Evolutionary conservation across 2,888 invertebrate genomes (phyloP), one percentile per base, ranked within the genome.

Genomic region (Stenolophus ochropezus): DNA sequence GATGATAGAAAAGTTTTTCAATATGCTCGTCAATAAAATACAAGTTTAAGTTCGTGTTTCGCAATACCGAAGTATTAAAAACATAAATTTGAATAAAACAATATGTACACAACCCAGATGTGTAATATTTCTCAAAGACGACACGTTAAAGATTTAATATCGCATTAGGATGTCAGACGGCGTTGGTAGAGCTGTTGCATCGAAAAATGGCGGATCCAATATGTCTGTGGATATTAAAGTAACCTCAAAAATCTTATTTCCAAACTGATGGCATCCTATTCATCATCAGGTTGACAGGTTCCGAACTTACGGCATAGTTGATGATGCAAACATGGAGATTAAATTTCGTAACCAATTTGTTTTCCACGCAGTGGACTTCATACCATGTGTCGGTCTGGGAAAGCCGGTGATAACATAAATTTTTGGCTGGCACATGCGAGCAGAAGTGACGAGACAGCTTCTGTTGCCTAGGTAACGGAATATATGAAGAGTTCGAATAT

Each of bases 311-410:
- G 47, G 73, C 80, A 58, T 73, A 80, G 80, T 80, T 80, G 51
- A 73, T 53, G 69, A 80, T 80, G 73, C 73, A 73, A 58, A 80
- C 80, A 80, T 71, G 71, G 23, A 80, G 73, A 80, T 80, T 80
- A 80, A 80, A 80, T 80, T 80, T 73, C 69, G 14, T 33, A 42
- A 73, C 56, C 71, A 56, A 80, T 80, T 73, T 80, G 80, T 73
- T 80, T 58, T 80, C 47, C 33, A 16, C 21, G 47, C 69, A 51
- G 56, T 80, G 71, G 73, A 56, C 58, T 73, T 69, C 42, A 33
- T 42, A 42, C 69, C 16, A 33, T 33, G 69, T 69, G 69, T 18
- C 69, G 20, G 27, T 8, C 2, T 33, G 14, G 27, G 16, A 33
- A 65, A 5, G 33, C 0, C n/a, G 33, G 69, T 69, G 69, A 69